phyloP scores from a whole-genome alignment of 2,888 invertebrate genomes.

The Ophion costatus region DNA sequence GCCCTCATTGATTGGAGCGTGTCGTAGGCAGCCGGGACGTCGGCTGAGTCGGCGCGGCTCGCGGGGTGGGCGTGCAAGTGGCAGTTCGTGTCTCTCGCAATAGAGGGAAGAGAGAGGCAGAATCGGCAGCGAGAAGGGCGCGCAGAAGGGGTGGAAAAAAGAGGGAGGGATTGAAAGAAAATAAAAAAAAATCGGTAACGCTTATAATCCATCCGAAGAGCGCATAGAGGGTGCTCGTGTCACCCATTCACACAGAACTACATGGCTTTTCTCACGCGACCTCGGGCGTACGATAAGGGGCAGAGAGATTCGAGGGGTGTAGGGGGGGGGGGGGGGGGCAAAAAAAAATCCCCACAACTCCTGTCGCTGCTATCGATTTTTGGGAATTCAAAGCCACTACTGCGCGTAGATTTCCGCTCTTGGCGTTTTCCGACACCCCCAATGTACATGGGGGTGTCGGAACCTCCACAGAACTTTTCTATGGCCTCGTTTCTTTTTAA shows the following conservation, averaged over 20 bases:
- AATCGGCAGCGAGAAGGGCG: conserved; percentile 16
- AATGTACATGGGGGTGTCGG: conserved; percentile 22
- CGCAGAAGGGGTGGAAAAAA: conserved; percentile 15
- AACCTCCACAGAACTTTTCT: conserved; percentile 3
- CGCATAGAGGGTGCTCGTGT: conserved; percentile 31
- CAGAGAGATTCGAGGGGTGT: conserved; percentile 2
- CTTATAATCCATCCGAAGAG: conserved; percentile 25
- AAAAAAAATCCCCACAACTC: conserved; percentile 24
- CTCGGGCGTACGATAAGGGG: conserved; percentile 28
- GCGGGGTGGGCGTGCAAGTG: conserved; percentile 66
- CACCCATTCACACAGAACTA: conserved; percentile 48
- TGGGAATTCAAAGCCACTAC: conserved; percentile 61
- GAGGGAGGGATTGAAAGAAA: background rate
- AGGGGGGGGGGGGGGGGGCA: conserved; percentile 13
- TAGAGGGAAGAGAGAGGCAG: background rate
- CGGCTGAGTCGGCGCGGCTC: conserved; percentile 68
- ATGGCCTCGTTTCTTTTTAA: conserved; percentile 36
- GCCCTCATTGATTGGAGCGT: conserved; percentile 81
- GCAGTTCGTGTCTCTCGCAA: conserved; percentile 68
- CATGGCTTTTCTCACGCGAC: conserved; percentile 29
- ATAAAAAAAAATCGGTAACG: conserved; percentile 16
- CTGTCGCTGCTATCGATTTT: conserved; percentile 63
- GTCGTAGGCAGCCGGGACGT: conserved; percentile 77
- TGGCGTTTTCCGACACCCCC: conserved; percentile 26
- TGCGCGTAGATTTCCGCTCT: conserved; percentile 60